Base-by-base conservation (phyloP, 2,113 vertebrate species). In the Mesoclemmys tuberculata region DNA sequence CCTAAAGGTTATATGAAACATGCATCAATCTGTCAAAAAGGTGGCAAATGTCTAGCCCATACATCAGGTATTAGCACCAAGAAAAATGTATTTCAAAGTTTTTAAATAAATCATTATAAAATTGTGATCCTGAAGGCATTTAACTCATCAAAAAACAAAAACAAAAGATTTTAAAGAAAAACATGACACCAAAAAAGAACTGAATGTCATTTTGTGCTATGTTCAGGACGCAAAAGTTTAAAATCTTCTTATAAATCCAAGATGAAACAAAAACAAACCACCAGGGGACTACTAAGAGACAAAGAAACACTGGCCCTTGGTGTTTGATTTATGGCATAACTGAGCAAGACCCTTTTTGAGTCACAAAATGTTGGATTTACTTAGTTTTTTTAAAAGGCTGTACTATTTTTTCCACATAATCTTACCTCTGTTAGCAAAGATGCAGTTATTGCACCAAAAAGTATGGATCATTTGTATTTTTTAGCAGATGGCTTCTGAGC, bases 1-100 rank as follows among this genome's bases (percentile, higher is more conserved):
- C 88, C 89, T 85, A 96, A 96, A 97, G 95, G 91, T 97, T 95
- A 89, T 8, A 0, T 0, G 71, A 96, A 94, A 85, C 1, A 24
- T 86, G 82, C 92, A 94, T 95, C 90, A 78, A 58, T 93, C 93
- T 96, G 89, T 54, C 89, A 92, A 44, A 85, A 89, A 87, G 31
- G 89, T 48, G 71, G 80, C 22, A 89, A 94, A 93, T 79, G 68
- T 49, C 80, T 41, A 78, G 52, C 2, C 2, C 71, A 88, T 44
- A 54, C 54, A 38, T 27, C 58, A 71, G 27, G 0, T 26, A 54
- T 84, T 78, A 55, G 14, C 49, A 48, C 44, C 58, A 19, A 44
- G 27, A n/a, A 54, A 92, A 54, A 5, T 80, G 27, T 0, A 90
- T 46, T 88, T 48, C 52, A 80, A 94, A 82, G 71, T 61, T 55